Conservation (phyloP, 1,140 invertebrate species). For the Pogonomyrmex californicus region DNA sequence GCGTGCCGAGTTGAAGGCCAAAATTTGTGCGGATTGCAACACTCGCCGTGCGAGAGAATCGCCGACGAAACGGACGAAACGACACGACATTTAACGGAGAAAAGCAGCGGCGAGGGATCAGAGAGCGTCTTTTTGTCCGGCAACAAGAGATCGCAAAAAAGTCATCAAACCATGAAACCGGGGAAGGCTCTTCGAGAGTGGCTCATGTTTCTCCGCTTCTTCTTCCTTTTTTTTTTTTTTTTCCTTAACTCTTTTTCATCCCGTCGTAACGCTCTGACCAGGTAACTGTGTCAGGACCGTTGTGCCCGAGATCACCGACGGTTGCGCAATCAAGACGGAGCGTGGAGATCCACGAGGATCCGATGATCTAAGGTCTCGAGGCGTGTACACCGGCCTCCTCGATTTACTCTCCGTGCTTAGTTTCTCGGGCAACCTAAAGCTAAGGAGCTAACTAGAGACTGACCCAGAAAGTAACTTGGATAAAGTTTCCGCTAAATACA, state of each 20-base stretch:
- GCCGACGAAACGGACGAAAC: slow-evolving; percentile 37
- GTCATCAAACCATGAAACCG: slow-evolving; percentile 47
- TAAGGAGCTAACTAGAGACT: slow-evolving; percentile 72
- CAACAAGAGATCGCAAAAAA: slow-evolving; percentile 68
- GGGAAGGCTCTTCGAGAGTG: slow-evolving; percentile 57
- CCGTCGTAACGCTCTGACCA: slow-evolving; percentile 70
- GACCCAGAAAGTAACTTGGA: slow-evolving; percentile 72
- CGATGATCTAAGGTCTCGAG: slow-evolving; percentile 78
- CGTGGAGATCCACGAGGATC: slow-evolving; percentile 78
- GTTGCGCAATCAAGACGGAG: slow-evolving; percentile 78
- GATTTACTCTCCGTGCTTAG: slow-evolving; percentile 73
- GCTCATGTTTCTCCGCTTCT: slow-evolving; percentile 70
- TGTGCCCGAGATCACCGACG: slow-evolving; percentile 76
- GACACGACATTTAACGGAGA: slow-evolving; percentile 24
- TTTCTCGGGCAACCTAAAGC: slow-evolving; percentile 71
- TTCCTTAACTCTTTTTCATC: slow-evolving; percentile 57
- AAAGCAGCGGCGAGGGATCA: slow-evolving; percentile 11
- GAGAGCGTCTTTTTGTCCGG: slow-evolving; percentile 44
- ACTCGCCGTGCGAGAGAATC: background rate
- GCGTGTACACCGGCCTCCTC: slow-evolving; percentile 72
- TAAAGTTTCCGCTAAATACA: slow-evolving; percentile 67
- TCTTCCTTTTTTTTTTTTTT: slow-evolving; percentile 5
- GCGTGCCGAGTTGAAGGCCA: slow-evolving; percentile 33
- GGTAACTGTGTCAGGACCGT: slow-evolving; percentile 82
- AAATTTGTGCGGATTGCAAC: slow-evolving; percentile 38